Conservation (phyloP, 2,113 vertebrate species). For the Opisthocomus hoazin region DNA sequence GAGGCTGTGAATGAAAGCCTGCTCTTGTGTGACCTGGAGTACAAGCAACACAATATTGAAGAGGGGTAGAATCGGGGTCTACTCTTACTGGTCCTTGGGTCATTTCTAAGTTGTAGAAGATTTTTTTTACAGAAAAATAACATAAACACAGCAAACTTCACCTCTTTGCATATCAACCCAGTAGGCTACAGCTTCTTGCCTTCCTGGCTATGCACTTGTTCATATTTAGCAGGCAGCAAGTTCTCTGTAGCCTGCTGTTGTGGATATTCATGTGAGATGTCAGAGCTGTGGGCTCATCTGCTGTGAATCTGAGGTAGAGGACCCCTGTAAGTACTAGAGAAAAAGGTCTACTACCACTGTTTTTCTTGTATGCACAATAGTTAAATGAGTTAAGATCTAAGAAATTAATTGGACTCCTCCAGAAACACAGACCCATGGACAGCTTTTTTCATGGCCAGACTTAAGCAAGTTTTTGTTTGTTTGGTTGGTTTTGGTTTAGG, state of each 20-base stretch:
- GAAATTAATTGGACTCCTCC: background rate
- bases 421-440: background rate
- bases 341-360: background rate
- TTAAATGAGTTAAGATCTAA: background rate
- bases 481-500: background rate
- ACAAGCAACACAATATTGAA: background rate
- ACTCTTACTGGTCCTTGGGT: background rate
- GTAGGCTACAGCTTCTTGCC: background rate
- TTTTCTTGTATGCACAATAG: background rate
- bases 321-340: background rate
- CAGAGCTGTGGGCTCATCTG: background rate
- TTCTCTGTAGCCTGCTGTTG: background rate
- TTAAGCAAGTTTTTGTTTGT: background rate
- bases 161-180: background rate
- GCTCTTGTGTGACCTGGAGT: background rate
- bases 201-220: background rate
- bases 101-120: background rate
- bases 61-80: fast-evolving
- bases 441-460: background rate
- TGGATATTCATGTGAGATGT: background rate
- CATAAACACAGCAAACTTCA: background rate
- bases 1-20: background rate
- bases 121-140: background rate
- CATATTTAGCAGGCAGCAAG: background rate
- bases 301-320: background rate